phyloP scores from a whole-genome alignment of 1,140 invertebrate genomes.

The Hycleus cichorii region DNA sequence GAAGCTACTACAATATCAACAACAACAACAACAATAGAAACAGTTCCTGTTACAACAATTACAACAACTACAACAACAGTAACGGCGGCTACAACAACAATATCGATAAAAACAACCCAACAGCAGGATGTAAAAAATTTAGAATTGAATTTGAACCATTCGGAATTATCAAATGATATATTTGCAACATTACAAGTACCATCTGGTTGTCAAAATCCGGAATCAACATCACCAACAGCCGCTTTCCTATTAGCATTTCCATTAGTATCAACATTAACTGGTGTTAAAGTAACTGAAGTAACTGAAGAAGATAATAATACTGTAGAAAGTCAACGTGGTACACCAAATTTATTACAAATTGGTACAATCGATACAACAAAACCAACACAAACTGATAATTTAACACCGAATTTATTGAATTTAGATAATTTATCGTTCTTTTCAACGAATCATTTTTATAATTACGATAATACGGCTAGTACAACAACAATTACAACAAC shows the following conservation, averaged over 20 bases:
- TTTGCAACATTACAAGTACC: slow-evolving; percentile 60
- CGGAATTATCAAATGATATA: slow-evolving; percentile 65
- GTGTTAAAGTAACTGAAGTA: slow-evolving; percentile 49
- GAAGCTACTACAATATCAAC: background rate
- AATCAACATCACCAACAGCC: slow-evolving; percentile 67
- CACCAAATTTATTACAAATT: slow-evolving; percentile 56
- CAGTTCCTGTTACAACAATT: background rate
- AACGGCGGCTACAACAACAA: background rate
- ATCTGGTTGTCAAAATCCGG: slow-evolving; percentile 52
- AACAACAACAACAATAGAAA: background rate
- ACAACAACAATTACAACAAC: slow-evolving; percentile 3
- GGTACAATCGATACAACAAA: slow-evolving; percentile 51
- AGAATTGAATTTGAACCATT: slow-evolving; percentile 43
- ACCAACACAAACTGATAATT: slow-evolving; percentile 32
- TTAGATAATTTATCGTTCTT: slow-evolving; percentile 38
- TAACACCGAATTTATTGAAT: slow-evolving; percentile 34
- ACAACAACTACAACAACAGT: background rate
- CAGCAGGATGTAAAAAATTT: slow-evolving; percentile 18
- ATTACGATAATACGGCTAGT: slow-evolving; percentile 12
- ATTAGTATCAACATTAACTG: slow-evolving; percentile 53
- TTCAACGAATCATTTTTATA: slow-evolving; percentile 30
- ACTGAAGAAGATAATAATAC: slow-evolving; percentile 50
- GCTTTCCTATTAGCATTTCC: slow-evolving; percentile 70
- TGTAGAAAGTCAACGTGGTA: slow-evolving; percentile 43
- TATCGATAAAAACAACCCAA: slow-evolving; percentile 8